These are phyloP conservation scores for Peribatodes rhomboidaria DNA, from an alignment of 2,888 invertebrate species.

Conservation along the genomic window DNA sequence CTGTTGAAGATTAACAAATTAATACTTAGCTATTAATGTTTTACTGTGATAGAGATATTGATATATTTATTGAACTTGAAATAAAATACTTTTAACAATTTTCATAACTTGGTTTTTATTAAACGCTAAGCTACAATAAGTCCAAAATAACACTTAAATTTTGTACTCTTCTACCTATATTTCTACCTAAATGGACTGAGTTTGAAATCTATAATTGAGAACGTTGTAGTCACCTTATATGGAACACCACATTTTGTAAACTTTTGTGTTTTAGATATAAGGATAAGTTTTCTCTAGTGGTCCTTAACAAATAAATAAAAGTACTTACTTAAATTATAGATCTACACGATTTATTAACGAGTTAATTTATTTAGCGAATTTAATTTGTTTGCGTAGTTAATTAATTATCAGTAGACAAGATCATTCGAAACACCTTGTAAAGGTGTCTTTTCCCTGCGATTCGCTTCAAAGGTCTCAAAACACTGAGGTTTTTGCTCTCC, in stretches of 20 bases:
- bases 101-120: neutral
- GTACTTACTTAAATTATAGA: too few species aligned
- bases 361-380: too few species aligned
- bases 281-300: too few species aligned
- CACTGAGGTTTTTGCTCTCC: slow-evolving; percentile 5
- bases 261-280: too few species aligned
- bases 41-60: slow-evolving; percentile 35
- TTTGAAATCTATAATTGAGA: too few species aligned
- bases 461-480: neutral
- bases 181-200: too few species aligned
- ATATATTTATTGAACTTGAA: slow-evolving; percentile 16
- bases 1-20: slow-evolving; percentile 52
- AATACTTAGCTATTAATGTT: neutral
- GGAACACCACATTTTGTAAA: too few species aligned
- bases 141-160: too few species aligned
- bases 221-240: too few species aligned
- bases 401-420: neutral
- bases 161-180: too few species aligned
- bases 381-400: neutral
- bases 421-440: slow-evolving; percentile 10
- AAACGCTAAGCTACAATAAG: neutral
- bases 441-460: neutral
- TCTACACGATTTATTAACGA: too few species aligned
- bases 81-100: slow-evolving; percentile 6
- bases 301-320: too few species aligned